phyloP scores from a whole-genome alignment of 2,113 vertebrate genomes.

The Epinephelus cyanopodus region DNA sequence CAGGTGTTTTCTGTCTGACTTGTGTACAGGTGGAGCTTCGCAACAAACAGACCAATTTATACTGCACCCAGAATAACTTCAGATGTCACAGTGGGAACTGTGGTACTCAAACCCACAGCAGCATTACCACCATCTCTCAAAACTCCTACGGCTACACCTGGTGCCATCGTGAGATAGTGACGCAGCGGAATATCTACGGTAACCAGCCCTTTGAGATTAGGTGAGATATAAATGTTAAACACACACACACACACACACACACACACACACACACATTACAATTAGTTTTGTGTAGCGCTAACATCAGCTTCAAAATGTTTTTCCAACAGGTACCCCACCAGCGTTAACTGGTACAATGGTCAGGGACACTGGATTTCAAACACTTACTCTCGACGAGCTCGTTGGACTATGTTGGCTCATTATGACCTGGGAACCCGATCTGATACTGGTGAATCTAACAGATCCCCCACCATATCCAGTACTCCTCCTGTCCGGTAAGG shows the following conservation, averaged over 20 bases:
- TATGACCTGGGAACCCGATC: constrained; percentile 74
- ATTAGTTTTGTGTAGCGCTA: too few species aligned
- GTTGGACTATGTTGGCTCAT: constrained; percentile 33
- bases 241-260: too few species aligned
- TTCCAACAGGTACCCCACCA: constrained; percentile 16
- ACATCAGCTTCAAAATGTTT: too few species aligned
- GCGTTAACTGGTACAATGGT: accelerated
- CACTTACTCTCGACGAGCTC: accelerated
- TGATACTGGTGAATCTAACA: constrained; percentile 66
- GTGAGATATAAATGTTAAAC: not conserved
- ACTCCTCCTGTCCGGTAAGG: too few species aligned
- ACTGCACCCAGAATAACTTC: not conserved
- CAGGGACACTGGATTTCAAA: not conserved
- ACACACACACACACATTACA: not conserved
- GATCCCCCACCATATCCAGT: constrained; percentile 49
- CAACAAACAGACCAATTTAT: not conserved
- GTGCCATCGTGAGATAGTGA: too few species aligned
- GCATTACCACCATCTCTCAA: not conserved
- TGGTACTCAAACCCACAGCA: not conserved
- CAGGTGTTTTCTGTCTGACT: not conserved
- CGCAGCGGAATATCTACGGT: too few species aligned
- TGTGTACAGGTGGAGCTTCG: not conserved
- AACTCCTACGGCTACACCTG: not conserved
- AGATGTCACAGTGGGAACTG: not conserved
- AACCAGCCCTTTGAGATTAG: not conserved